phyloP scores from a whole-genome alignment of 1,140 invertebrate species.

The Acromyrmex echinatior region DNA sequence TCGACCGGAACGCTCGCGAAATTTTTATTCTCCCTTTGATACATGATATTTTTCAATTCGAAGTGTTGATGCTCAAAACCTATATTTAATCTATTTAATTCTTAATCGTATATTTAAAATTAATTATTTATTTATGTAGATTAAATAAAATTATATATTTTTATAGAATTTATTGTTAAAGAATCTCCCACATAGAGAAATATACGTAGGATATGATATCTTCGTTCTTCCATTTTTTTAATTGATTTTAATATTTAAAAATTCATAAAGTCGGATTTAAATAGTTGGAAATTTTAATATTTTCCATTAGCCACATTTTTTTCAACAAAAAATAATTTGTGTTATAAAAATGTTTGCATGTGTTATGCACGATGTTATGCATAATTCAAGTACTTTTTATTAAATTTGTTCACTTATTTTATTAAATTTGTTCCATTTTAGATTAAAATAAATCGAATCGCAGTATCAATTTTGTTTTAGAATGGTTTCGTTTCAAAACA shows the following conservation, averaged over 20 bases:
- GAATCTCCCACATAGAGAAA: background rate
- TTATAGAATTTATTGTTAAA: background rate
- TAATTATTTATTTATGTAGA: background rate
- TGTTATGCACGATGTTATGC: background rate
- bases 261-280: background rate
- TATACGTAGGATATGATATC: background rate
- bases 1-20: background rate
- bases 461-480: constrained; percentile 6
- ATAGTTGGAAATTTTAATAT: constrained; percentile 20
- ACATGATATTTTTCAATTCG: constrained; percentile 9
- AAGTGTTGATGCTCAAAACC: background rate
- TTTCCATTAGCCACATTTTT: background rate
- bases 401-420: background rate
- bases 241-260: constrained; percentile 17
- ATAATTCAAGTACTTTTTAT: background rate
- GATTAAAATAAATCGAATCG: constrained; percentile 9
- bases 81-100: background rate
- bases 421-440: background rate
- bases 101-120: background rate
- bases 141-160: background rate
- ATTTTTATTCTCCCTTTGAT: constrained; percentile 19
- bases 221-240: background rate
- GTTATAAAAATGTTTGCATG: constrained; percentile 1
- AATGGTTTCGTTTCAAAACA: background rate
- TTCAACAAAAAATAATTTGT: background rate